These are phyloP conservation scores for Coregonus sp. DNA, from an alignment of 2,797 vertebrate species.

Conservation along the genomic window DNA sequence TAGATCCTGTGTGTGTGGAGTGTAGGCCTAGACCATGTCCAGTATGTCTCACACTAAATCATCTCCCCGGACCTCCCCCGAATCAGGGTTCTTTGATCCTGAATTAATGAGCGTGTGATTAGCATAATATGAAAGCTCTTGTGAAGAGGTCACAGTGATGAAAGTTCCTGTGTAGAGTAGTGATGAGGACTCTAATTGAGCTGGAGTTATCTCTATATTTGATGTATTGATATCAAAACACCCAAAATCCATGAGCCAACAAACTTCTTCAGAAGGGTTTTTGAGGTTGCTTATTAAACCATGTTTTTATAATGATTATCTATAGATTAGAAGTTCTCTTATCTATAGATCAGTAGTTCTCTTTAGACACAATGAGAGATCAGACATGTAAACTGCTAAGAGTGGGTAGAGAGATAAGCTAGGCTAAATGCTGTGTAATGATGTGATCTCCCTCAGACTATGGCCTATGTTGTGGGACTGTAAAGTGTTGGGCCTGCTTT, in stretches of 20 bases:
- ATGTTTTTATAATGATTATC: no score
- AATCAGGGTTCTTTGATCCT: constrained; percentile 64
- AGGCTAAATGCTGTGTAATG: neutral
- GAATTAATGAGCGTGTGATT: constrained; percentile 66
- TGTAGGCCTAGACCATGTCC: constrained; percentile 32
- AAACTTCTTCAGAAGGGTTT: neutral
- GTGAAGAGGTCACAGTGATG: constrained; percentile 34
- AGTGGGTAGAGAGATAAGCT: neutral
- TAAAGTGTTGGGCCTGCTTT: no score
- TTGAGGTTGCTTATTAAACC: neutral
- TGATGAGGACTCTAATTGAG: constrained; percentile 18
- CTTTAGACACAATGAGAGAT: neutral
- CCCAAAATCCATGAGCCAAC: neutral
- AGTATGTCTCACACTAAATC: constrained; percentile 40
- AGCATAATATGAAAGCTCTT: constrained; percentile 64
- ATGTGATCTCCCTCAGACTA: neutral
- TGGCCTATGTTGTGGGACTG: neutral
- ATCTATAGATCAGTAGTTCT: neutral
- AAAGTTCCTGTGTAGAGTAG: constrained; percentile 2
- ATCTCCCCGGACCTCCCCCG: constrained; percentile 45
- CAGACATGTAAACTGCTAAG: neutral
- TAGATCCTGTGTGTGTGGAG: neutral
- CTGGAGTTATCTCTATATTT: constrained; percentile 49
- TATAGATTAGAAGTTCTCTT: neutral
- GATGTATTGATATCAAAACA: constrained; percentile 51